phyloP scores from a whole-genome alignment of 2,888 invertebrate species.

The Pyralis farinalis region DNA sequence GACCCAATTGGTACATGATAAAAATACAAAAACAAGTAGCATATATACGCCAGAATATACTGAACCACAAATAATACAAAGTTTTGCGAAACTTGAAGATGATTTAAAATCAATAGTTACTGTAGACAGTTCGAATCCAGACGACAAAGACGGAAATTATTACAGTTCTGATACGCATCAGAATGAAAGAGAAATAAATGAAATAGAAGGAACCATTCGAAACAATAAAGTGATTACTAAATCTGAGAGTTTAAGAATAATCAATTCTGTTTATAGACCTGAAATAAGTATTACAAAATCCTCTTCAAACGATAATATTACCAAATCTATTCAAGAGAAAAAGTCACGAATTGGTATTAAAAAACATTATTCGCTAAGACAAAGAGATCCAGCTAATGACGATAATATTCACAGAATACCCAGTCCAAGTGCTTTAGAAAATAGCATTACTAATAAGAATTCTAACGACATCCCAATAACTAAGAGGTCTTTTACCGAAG shows the following conservation, averaged over 20 bases:
- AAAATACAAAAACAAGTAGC: conserved; percentile 36
- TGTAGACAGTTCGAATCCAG: conserved; percentile 64
- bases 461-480: conserved; percentile 24
- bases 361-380: conserved; percentile 74
- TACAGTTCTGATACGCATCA: conserved; percentile 63
- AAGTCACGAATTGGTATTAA: conserved; percentile 50
- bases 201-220: conserved; percentile 74
- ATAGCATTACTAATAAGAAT: conserved; percentile 30
- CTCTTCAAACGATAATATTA: conserved; percentile 63
- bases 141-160: conserved; percentile 55
- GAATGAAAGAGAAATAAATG: conserved; percentile 75
- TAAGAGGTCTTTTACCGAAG: conserved; percentile 36
- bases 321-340: conserved; percentile 38
- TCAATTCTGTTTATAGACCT: conserved; percentile 44
- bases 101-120: conserved; percentile 72
- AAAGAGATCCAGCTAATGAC: conserved; percentile 66
- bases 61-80: conserved; percentile 56
- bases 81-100: conserved; percentile 65
- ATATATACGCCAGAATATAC: conserved; percentile 50
- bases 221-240: conserved; percentile 72
- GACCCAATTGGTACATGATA: conserved; percentile 35
- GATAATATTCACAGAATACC: conserved; percentile 58
- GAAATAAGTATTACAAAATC: conserved; percentile 56
- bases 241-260: conserved; percentile 63
- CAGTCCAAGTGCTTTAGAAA: conserved; percentile 59